These are phyloP conservation scores for Sminthurinus aureus DNA, from an alignment of 2,888 invertebrate species.

Conservation along the genomic window DNA sequence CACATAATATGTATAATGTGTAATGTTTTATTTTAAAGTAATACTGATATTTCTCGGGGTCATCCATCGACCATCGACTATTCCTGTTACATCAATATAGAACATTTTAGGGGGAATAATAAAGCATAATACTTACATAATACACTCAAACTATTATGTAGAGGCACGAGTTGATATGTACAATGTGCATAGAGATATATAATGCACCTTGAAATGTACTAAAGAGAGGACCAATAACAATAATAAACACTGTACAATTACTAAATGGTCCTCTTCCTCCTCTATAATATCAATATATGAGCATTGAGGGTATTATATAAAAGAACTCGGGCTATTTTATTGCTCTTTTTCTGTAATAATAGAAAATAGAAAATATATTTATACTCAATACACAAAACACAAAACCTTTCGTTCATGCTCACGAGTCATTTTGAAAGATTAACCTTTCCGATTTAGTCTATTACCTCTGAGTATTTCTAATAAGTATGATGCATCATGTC, in stretches of 20 bases:
- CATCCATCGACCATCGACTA: not conserved
- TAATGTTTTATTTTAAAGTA: not conserved
- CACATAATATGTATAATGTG: not conserved
- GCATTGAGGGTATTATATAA: not conserved
- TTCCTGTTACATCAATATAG: too few species aligned
- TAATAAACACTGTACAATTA: constrained; percentile 7
- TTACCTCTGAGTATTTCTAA: not conserved
- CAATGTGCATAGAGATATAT: not conserved
- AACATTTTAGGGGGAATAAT: not conserved
- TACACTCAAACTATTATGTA: too few species aligned
- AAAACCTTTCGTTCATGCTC: not conserved
- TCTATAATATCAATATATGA: not conserved
- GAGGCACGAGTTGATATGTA: not conserved
- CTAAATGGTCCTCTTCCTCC: not conserved
- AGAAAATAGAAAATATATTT: not conserved
- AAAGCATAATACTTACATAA: not conserved
- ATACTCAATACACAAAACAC: not conserved
- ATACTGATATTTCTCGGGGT: not conserved
- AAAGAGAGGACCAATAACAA: too few species aligned
- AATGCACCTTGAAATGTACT: not conserved
- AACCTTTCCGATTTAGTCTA: not conserved
- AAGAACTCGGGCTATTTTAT: not conserved
- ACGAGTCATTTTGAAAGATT: not conserved
- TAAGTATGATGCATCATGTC: too few species aligned
- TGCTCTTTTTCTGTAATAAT: not conserved